phyloP scores from a whole-genome alignment of 2,888 invertebrate genomes.

The Erebia palarica region DNA sequence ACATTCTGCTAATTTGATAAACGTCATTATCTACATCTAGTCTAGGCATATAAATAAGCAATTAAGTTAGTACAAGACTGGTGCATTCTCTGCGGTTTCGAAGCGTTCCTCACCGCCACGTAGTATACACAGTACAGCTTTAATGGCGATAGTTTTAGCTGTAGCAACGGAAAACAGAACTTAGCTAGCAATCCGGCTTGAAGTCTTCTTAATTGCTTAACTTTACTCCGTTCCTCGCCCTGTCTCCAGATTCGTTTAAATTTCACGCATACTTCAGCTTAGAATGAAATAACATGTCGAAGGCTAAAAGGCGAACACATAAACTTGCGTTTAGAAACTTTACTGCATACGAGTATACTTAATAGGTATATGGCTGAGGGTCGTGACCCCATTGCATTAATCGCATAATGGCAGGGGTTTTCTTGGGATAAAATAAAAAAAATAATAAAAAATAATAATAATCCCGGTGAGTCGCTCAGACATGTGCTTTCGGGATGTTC shows the following conservation, averaged over 20 bases:
- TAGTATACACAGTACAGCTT: conserved; percentile 59
- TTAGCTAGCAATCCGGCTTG: conserved; percentile 69
- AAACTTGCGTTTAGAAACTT: neutral
- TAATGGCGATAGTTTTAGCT: conserved; percentile 81
- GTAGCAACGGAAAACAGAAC: conserved; percentile 73
- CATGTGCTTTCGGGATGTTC: no score
- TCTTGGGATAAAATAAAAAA: no score
- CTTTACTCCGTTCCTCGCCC: conserved; percentile 68
- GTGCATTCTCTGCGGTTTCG: conserved; percentile 42
- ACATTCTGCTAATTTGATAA: neutral
- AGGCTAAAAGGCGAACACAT: neutral
- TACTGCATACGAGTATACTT: no score
- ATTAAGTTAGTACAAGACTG: conserved; percentile 5
- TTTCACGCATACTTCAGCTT: conserved; percentile 55
- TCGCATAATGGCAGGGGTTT: no score
- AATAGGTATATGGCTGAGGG: no score
- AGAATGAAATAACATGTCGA: conserved; percentile 14
- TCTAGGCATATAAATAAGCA: neutral
- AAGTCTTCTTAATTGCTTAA: conserved; percentile 79
- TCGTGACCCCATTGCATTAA: no score
- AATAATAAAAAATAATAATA: no score
- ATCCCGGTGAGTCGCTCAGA: no score
- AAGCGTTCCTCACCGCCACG: conserved; percentile 45
- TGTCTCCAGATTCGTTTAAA: conserved; percentile 66
- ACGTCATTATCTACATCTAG: neutral